phyloP scores from a whole-genome alignment of 2,113 vertebrate species.

The Callithrix jacchus region DNA sequence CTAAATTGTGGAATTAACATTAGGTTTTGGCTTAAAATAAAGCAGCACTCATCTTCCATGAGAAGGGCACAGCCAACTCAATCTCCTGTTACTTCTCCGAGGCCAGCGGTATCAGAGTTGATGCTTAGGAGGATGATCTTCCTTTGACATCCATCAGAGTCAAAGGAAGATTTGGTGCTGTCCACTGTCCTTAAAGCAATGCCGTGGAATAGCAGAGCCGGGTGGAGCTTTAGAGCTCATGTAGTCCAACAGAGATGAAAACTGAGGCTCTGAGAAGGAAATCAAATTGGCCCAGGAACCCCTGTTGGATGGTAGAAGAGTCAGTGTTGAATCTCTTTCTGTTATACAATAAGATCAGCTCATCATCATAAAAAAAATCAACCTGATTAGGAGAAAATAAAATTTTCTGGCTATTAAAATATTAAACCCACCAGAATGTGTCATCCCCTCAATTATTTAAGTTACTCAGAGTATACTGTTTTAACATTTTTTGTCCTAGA shows the following conservation, averaged over 20 bases:
- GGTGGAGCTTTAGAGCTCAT: no score
- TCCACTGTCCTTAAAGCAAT: neutral
- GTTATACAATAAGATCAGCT: neutral
- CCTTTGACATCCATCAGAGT: neutral
- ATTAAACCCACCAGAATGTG: neutral
- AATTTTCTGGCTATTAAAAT: neutral
- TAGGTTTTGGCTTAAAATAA: neutral
- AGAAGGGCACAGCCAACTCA: neutral
- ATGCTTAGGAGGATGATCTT: fast-evolving
- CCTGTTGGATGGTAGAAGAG: neutral
- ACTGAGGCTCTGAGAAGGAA: neutral
- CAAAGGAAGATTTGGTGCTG: neutral
- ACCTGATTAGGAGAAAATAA: neutral
- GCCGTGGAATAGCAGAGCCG: fast-evolving
- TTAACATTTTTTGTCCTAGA: neutral
- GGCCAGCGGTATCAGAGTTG: neutral
- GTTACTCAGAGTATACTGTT: neutral
- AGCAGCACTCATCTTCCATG: neutral
- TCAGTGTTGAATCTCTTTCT: neutral
- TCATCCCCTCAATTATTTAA: constrained; percentile 1
- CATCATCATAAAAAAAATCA: neutral
- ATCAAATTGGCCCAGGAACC: no score
- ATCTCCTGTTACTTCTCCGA: neutral
- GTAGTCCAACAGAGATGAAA: neutral
- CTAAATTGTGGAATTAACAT: neutral